Base-by-base conservation (phyloP, 2,888 invertebrate species). In the Drosophila nigricruria region DNA sequence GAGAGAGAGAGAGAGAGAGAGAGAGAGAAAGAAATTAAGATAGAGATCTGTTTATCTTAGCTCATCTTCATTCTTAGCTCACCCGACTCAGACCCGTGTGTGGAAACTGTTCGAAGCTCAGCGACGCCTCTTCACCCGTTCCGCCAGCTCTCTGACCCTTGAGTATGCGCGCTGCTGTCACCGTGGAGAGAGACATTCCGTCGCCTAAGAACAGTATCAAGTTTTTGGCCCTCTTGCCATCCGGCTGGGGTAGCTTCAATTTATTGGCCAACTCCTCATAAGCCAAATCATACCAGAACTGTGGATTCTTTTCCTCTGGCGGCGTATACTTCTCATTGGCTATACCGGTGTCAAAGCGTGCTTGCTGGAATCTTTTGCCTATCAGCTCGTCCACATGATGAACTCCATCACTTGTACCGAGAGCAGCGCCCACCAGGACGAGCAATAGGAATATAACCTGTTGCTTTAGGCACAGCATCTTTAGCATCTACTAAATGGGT, bases 121-220 rank as follows among this genome's bases (percentile, higher is more conserved):
- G 93, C 27, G 93, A 87, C 0, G 93, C 91, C 76, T 95, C 95
- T 90, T 96, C 96, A 1, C 96, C 96, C 3, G 93, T 85, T 5
- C 81, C 82, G 1, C 93, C 92, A 12, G 91, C 89, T 10, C 94
- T 93, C 90, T 96, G 96, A 0, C 95, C 96, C 64, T 94, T 93
- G 79, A 94, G 94, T 27, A 95, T 94, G 74, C 96, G 93, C 6
- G 95, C 94, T 4, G 95, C 95, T 16, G 95, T 94, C 60, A 96
- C 91, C 2, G 96, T 96, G 14, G 95, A 93, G 57, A 96, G 91
- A 4, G 96, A 95, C 96, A 96, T 95, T 47, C 96, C 96, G 89
- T 96, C 96, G 1, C 92, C 92, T 36, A 91, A 43, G 49, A 91
- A 91, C 27, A 91, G 45, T 2, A 91, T 91, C 0, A 91, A 5